Conservation (phyloP, 2,113 vertebrate species). For the Tylochromis polylepis region DNA sequence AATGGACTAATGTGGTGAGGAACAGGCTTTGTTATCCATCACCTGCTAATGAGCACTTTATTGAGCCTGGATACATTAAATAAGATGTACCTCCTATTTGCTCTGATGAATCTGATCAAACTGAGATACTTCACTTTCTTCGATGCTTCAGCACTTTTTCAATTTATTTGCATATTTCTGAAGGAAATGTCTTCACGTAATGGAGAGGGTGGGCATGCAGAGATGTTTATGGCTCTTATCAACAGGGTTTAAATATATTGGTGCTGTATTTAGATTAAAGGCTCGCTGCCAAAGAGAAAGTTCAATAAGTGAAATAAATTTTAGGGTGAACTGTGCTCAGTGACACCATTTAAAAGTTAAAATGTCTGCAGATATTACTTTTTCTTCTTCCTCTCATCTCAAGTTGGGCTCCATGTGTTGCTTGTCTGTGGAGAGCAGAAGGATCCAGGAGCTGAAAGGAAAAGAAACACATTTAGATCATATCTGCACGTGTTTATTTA, state of each 20-base stretch:
- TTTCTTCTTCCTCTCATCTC: not conserved
- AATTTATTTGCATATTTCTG: conserved; percentile 39
- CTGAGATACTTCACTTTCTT: conserved; percentile 1
- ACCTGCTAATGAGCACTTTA: conserved; percentile 27
- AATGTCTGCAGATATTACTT: not conserved
- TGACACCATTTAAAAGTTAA: not conserved
- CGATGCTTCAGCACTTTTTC: not conserved
- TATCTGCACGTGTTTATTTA: not conserved
- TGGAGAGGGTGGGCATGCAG: not conserved
- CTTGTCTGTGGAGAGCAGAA: not conserved
- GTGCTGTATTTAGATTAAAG: not conserved
- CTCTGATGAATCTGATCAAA: not conserved
- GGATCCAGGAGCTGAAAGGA: not conserved
- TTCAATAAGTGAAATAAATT: not conserved
- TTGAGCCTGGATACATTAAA: conserved; percentile 24
- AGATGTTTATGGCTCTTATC: not conserved
- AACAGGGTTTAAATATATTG: not conserved
- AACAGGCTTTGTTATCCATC: conserved; percentile 32
- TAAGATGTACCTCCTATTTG: conserved; percentile 1
- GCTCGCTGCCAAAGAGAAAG: not conserved
- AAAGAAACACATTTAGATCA: not conserved
- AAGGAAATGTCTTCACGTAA: not conserved
- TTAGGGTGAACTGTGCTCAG: not conserved
- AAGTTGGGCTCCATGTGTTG: not conserved
- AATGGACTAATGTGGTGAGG: not conserved